A percentile compares a stretch with the other conserved stretches of the same genome.
Evolutionary conservation across 2,113 vertebrate genomes (phyloP).

Genomic region (Hypocryptadius cinnamomeus): DNA sequence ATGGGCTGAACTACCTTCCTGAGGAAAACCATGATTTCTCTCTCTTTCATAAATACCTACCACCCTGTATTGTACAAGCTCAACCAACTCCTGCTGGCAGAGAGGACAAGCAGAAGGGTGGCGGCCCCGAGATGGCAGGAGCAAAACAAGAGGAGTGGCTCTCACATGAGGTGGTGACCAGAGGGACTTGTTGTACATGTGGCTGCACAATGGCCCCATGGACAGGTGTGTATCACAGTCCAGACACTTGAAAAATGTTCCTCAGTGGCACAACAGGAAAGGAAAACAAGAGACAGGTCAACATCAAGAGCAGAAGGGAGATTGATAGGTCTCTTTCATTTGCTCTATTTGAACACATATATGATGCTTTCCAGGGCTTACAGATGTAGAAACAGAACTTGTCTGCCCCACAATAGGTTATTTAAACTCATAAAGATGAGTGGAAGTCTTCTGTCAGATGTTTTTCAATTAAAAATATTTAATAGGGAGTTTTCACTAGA

Average conservation of each 20-base stretch:
- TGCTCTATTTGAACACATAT: not conserved
- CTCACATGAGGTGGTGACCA: not conserved
- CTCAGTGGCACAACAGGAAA: not conserved
- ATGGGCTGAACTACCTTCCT: not conserved
- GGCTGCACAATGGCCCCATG: fast-evolving
- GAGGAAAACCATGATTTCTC: not conserved
- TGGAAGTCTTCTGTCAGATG: not conserved
- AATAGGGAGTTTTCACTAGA: not conserved
- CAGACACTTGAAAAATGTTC: not conserved
- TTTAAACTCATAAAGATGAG: not conserved
- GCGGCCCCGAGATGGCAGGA: not conserved
- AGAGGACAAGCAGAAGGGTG: not conserved
- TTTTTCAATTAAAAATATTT: not conserved
- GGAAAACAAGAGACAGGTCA: not conserved
- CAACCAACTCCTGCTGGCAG: not conserved
- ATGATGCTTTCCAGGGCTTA: not conserved
- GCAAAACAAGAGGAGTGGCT: not conserved
- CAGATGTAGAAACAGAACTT: not conserved
- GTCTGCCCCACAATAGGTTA: not conserved
- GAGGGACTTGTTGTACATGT: not conserved
- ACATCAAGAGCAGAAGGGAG: not conserved
- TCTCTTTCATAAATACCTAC: not conserved
- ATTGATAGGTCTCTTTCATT: not conserved
- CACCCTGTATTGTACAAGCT: not conserved
- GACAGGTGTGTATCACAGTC: not conserved